phyloP scores from a whole-genome alignment of 2,797 vertebrate species.

The Distichodus sexfasciatus region DNA sequence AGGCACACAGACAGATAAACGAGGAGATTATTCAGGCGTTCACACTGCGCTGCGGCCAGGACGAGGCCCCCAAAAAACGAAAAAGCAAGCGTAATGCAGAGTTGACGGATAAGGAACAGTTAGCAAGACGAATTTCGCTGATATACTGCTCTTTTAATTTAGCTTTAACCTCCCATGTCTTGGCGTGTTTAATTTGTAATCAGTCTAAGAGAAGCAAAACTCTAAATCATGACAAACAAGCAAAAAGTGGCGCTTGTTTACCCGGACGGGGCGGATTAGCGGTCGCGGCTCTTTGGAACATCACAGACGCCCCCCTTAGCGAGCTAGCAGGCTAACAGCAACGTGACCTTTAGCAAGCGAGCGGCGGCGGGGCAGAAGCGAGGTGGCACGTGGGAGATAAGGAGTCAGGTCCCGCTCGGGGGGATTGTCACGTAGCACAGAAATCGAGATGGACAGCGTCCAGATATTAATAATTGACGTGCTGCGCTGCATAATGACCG shows the following conservation, averaged over 20 bases:
- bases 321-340: background rate
- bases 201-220: too few relatives aligned
- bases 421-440: background rate
- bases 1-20: background rate
- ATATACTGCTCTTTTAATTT: too few relatives aligned
- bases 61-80: too few relatives aligned
- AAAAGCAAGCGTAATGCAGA: too few relatives aligned
- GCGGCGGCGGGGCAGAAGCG: background rate
- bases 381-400: background rate
- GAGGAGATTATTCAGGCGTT: constrained; percentile 17
- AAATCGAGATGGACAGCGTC: constrained; percentile 9
- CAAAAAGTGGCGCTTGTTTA: background rate
- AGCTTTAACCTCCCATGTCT: too few relatives aligned
- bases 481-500: constrained; percentile 3
- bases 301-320: background rate
- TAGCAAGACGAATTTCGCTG: background rate
- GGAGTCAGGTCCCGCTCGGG: background rate
- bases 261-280: constrained; percentile 9
- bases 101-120: background rate
- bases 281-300: background rate
- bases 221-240: too few relatives aligned
- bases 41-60: background rate
- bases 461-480: constrained; percentile 23
- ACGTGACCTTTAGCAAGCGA: constrained; percentile 6
- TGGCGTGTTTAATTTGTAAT: too few relatives aligned